Evolutionary conservation across 1,140 invertebrate genomes (phyloP), one percentile per base, ranked within the genome.

Genomic region (Carcinoscorpius rotundicauda): DNA sequence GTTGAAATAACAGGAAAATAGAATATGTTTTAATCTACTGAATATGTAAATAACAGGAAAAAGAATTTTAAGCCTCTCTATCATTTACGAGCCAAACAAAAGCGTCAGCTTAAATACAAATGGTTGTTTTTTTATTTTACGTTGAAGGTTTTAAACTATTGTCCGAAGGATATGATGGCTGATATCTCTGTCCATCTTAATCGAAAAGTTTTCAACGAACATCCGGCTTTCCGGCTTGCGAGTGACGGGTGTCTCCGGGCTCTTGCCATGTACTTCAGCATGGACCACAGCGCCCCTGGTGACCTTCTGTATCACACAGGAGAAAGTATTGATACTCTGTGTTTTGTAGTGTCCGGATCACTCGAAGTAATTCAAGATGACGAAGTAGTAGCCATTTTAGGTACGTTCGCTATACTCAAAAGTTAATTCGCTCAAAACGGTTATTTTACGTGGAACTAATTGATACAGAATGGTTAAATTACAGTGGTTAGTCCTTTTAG

Each of bases 121-220:
- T 55, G n/a, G 53, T 55, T 55, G 8, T n/a, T 55, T 8, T n/a
- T 55, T 55, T 9, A 55, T n/a, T 55, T 8, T 55, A 55, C n/a
- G 53, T 57, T 59, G 3, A 48, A 69, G 67, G 83, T 99, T 68
- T 83, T 99, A 70, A 97, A 98, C 79, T 99, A 98, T 82, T 99
- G 97, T 81, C 97, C 97, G 4, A 99, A 99, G 80, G 97, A 99
- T 80, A 99, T 99, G 97, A 98, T 98, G 78, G 97, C 97, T 53
- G 97, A 99, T 79, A 97, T 99, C 75, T 69, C 64, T 66, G 96
- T 99, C 69, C 97, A 99, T 82, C 83, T 99, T 68, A 99, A 99
- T 83, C 85, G 97, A 68, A 98, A 99, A 82, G 97, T 99, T 71
- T 99, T 99, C 84, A 97, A 99, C 79, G 97, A 99, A 81, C 97